Evolutionary conservation across 2,113 vertebrate genomes (phyloP).

Genomic region (Damaliscus lunatus): DNA sequence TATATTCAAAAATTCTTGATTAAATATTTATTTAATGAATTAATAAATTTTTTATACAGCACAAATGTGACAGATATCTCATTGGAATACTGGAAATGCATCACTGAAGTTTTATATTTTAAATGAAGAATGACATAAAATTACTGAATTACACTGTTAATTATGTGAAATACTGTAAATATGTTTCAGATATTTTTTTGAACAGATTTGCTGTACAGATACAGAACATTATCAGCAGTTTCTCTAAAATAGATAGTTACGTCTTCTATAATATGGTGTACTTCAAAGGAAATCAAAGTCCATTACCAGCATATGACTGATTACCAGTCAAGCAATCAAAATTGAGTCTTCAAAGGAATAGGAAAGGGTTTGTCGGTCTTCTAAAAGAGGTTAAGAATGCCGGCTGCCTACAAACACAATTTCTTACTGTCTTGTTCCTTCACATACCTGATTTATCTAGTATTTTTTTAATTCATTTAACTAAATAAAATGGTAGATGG

Average conservation of each 20-base stretch:
- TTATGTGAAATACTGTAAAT: not conserved
- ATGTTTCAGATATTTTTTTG: not conserved
- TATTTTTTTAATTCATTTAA: not conserved
- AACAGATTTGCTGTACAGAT: not conserved
- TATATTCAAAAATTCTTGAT: not conserved
- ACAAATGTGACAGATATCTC: not conserved
- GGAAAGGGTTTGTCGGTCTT: not conserved
- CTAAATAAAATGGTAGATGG: not conserved
- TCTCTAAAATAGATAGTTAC: not conserved
- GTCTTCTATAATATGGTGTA: not conserved
- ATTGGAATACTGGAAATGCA: not conserved
- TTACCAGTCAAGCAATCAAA: not conserved
- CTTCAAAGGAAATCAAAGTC: conserved; percentile 9
- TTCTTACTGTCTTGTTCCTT: conserved; percentile 6
- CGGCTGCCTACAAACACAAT: not conserved
- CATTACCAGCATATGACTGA: not conserved
- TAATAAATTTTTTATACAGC: not conserved
- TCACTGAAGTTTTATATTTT: not conserved
- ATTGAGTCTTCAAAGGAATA: not conserved
- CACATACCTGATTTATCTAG: not conserved
- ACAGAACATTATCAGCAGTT: not conserved
- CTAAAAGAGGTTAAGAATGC: not conserved
- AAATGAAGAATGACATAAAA: not conserved
- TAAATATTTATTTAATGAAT: conserved; percentile 17
- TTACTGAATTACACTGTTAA: not conserved